These are phyloP conservation scores for Artemia franciscana DNA, from an alignment of 1,140 invertebrate genomes.

Conservation along the genomic window DNA sequence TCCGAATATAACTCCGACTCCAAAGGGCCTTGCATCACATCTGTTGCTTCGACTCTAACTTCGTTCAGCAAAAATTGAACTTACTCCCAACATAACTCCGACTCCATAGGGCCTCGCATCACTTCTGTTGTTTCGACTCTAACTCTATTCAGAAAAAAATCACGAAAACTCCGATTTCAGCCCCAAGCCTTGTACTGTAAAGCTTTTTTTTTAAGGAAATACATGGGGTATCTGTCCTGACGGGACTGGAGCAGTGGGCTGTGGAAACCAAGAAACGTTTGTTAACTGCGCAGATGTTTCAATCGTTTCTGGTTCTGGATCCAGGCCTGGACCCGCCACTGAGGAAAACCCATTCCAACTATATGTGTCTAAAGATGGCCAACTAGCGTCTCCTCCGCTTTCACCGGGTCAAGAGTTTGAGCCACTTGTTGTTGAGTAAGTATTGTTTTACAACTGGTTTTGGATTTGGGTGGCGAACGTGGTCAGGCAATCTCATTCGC, in stretches of 20 bases:
- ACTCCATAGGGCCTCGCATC: not conserved
- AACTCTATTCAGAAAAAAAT: not conserved
- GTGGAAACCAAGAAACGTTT: conserved; percentile 63
- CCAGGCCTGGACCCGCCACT: not conserved
- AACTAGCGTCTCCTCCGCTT: not conserved
- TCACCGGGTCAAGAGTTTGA: not conserved
- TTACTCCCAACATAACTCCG: not conserved
- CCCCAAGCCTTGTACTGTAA: too few relatives aligned
- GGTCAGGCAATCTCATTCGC: too few relatives aligned
- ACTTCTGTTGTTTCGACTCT: not conserved
- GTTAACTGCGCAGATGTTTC: conserved; percentile 59
- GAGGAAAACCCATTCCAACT: not conserved
- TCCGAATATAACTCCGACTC: too few relatives aligned
- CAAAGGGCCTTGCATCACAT: too few relatives aligned
- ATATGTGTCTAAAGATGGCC: not conserved
- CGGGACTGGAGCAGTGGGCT: conserved; percentile 27
- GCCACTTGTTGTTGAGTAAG: not conserved
- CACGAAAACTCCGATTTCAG: too few relatives aligned
- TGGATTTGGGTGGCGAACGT: too few relatives aligned
- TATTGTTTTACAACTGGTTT: too few relatives aligned
- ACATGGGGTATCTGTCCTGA: conserved; percentile 20
- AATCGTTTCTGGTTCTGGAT: conserved; percentile 5
- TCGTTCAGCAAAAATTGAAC: too few relatives aligned
- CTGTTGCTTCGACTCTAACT: too few relatives aligned
- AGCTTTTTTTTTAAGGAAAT: conserved; percentile 15